A percentile compares a stretch with the other conserved stretches of the same genome.
These are phyloP conservation scores for Sphenopsis melanotis DNA, from an alignment of 2,797 vertebrate genomes.

Conservation along the genomic window DNA sequence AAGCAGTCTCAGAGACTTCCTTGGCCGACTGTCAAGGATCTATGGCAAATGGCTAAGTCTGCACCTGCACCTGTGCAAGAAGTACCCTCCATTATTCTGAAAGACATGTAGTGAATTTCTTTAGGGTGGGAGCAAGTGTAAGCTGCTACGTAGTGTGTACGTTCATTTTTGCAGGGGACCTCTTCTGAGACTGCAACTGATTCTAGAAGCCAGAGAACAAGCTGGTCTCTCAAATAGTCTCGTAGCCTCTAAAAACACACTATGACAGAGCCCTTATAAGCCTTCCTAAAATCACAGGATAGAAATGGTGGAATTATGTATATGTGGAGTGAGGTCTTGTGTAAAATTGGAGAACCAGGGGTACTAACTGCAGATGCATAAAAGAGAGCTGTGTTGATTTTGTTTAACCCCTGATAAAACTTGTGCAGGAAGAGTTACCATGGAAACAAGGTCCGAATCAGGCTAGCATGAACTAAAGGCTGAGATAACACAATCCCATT, in stretches of 20 bases:
- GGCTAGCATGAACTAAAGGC: conserved; percentile 39
- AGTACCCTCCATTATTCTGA: neutral
- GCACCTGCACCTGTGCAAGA: neutral
- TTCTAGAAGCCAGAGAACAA: neutral
- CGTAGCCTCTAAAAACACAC: neutral
- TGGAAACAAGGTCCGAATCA: conserved; percentile 59
- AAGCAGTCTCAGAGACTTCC: neutral
- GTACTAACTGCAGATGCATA: neutral
- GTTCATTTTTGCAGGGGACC: neutral
- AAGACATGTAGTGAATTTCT: neutral
- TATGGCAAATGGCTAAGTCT: neutral
- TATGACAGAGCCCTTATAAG: neutral
- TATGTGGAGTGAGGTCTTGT: neutral
- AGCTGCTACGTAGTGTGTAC: neutral
- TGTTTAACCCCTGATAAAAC: conserved; percentile 51
- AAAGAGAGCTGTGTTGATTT: neutral
- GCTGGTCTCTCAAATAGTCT: neutral
- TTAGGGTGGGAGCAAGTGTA: neutral
- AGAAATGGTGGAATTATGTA: neutral
- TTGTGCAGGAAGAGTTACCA: conserved; percentile 43
- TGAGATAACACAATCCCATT: conserved; percentile 37
- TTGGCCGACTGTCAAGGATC: conserved; percentile 16
- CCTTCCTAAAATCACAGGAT: neutral
- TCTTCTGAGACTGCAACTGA: neutral
- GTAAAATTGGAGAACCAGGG: neutral